These are phyloP conservation scores for Dermochelys coriacea DNA, from an alignment of 2,797 vertebrate species.

Conservation along the genomic window DNA sequence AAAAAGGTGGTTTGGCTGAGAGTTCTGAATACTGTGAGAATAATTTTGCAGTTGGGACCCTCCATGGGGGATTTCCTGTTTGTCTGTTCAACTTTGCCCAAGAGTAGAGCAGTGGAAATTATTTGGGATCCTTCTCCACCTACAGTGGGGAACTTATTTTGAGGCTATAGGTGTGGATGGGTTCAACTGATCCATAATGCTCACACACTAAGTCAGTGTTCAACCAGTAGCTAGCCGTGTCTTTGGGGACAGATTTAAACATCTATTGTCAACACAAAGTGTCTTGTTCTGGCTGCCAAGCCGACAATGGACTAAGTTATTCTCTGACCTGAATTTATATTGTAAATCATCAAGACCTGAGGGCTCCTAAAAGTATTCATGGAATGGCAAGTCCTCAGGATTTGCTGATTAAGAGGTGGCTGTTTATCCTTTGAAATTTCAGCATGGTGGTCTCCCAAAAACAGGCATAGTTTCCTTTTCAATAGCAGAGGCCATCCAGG, in stretches of 20 bases:
- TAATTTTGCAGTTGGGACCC: constrained; percentile 66
- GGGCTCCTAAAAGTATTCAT: constrained; percentile 1
- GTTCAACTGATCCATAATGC: neutral
- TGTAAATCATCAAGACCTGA: neutral
- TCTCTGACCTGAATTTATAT: neutral
- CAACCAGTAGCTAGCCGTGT: constrained; percentile 6
- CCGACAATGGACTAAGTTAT: constrained; percentile 34
- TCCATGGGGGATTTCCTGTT: constrained; percentile 63
- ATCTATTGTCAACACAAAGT: neutral
- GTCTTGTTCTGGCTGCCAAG: neutral
- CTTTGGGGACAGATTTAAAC: constrained; percentile 1
- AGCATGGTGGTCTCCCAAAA: neutral
- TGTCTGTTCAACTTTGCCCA: constrained; percentile 53
- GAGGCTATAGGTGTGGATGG: constrained; percentile 6
- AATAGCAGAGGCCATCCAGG: neutral
- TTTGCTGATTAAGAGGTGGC: neutral
- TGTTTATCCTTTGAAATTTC: constrained; percentile 28
- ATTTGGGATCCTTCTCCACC: constrained; percentile 46
- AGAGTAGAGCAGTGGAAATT: constrained; percentile 51
- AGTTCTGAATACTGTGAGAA: constrained; percentile 68
- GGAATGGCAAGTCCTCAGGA: neutral
- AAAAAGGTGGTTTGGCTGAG: constrained; percentile 65
- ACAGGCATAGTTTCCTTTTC: neutral
- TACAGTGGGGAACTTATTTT: neutral
- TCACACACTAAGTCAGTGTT: neutral